Evolutionary conservation across 2,113 vertebrate genomes (phyloP), one percentile per base, ranked within the genome.

Genomic region (Ciconia boyciana): DNA sequence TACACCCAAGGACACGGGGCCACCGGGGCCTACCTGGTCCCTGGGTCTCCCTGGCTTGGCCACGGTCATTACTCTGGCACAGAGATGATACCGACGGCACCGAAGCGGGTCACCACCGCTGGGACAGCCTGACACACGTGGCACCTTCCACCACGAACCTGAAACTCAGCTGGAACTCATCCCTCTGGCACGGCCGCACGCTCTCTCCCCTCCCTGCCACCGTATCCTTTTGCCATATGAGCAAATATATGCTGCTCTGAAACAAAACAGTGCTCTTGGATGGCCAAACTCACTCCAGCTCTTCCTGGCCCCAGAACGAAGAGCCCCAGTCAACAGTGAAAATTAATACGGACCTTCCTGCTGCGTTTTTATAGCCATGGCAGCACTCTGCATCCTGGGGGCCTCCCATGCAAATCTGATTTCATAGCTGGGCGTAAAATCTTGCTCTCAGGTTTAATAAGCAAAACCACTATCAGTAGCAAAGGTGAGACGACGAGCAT

Each of bases 91-190:
- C 5, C 0, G 10, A 16, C 0, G 11, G 49, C 81, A 60, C 29
- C 3, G 1, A 54, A 58, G 15, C 0, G 3, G 21, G 49, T 16
- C 58, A 15, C 25, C 2, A 1, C 34, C 2, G 2, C 29, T 0
- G 24, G 17, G 34, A 41, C 36, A 79, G 60, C 46, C 61, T 0
- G 2, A 65, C 55, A 48, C 55, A 26, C 0, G 2, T 21, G 83
- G 71, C 79, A 75, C 31, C 60, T 75, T 54, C 60, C 72, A 52
- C 36, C 43, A 51, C 0, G 3, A 79, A 5, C 29, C 52, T 1
- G 1, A 41, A 65, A 13, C 34, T 13, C 29, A 8, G 52, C 79
- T 60, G 92, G 57, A 76, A 13, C 32, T 17, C 74, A 16, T 13
- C 75, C 58, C 51, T 31, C 64, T 46, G 58, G 83, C 60, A 4